Base-by-base conservation (phyloP, 2,113 vertebrate genomes). In the Machaerirhynchus nigripectus region DNA sequence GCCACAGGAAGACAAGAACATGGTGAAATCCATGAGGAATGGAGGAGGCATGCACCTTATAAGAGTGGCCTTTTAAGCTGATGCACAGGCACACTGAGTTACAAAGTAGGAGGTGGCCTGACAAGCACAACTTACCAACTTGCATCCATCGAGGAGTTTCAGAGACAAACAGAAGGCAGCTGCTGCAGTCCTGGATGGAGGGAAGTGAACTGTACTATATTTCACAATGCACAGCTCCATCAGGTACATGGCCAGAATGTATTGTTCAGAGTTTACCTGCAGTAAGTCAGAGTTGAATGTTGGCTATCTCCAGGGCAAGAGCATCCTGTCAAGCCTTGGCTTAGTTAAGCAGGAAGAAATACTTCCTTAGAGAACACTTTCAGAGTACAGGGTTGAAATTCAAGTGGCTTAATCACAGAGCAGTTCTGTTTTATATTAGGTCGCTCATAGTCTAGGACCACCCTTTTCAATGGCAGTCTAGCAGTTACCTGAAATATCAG, bases 141-240 rank as follows among this genome's bases (percentile, higher is more conserved):
- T 97, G 3, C 98, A 98, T 53, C 97, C 97, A 44, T 96, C 57
- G 5, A 99, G 89, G 59, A 99, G 68, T 95, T 98, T 99, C 60
- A 98, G 96, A 27, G 98, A 96, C 14, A 99, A 97, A 42, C 98
- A 98, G 80, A 98, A 98, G 40, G 99, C 98, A 73, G 98, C 98
- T 10, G 98, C 98, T 13, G 99, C 98, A 63, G 97, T 96, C 61
- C 97, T 97, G 33, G 99, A 99, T 55, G 99, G 98, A 55, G 97
- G 97, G 63, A 98, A 97, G 77, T 98, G 98, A 78, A 98, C 98
- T 98, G 99, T 99, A 6, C 99, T 98, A 0, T 99, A 99, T 95
- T 99, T 98, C 3, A 98, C 37, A 97, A 99, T 98, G 26, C 98
- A 98, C 26, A 99, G 95, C 92, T 99, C 99, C 94, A 99, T 98